Evolutionary conservation across 2,888 invertebrate species (phyloP).

Genomic region (Balanococcus diminutus): DNA sequence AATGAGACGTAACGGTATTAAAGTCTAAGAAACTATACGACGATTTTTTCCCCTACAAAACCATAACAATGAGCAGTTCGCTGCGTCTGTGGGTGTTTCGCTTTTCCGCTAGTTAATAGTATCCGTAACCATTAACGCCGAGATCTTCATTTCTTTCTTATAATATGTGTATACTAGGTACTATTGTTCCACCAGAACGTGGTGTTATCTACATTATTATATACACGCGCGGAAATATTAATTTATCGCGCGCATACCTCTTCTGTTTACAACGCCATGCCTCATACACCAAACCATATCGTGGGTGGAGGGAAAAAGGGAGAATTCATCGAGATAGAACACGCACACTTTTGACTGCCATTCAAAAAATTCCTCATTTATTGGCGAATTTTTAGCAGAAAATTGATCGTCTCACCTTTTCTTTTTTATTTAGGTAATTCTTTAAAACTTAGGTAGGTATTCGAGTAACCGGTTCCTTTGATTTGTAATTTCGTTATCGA

Average conservation of each 20-base stretch:
- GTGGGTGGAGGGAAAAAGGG: neutral
- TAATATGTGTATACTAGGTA: neutral
- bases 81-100: conserved; percentile 20
- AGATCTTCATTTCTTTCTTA: conserved; percentile 41
- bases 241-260: conserved; percentile 6
- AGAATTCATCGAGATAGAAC: neutral
- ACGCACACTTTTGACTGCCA: neutral
- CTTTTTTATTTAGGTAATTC: neutral
- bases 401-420: neutral
- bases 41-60: conserved; percentile 29
- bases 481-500: neutral
- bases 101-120: conserved; percentile 41
- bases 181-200: neutral
- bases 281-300: neutral
- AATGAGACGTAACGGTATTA: conserved; percentile 30
- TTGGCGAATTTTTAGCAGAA: neutral
- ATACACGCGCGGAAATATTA: conserved; percentile 27
- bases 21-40: conserved; percentile 28
- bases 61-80: conserved; percentile 19
- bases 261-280: neutral
- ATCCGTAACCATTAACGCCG: conserved; percentile 31
- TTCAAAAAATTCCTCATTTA: neutral
- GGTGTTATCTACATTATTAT: conserved; percentile 21
- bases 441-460: neutral
- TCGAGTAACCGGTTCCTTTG: neutral